Percentiles rank a stretch among this genome's conserved stretches.
phyloP scores from a whole-genome alignment of 2,888 invertebrate genomes.

The Myopa testacea region DNA sequence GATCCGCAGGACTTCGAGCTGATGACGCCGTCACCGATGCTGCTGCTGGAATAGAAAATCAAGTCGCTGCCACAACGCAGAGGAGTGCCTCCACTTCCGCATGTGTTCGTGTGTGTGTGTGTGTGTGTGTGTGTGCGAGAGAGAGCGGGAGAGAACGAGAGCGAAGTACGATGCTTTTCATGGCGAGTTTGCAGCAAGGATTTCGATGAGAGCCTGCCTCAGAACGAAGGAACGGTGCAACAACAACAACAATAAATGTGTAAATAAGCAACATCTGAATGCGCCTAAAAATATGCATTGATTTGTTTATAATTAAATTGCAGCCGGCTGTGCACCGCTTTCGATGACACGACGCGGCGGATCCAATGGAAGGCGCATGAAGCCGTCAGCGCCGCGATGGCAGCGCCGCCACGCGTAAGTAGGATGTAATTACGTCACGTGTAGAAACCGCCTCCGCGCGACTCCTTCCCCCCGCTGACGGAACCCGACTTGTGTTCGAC shows the following conservation, averaged over 20 bases:
- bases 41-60: constrained; percentile 1
- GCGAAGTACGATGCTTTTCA: background rate
- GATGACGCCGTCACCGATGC: background rate
- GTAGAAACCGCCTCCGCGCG: background rate
- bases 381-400: background rate
- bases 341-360: background rate
- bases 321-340: background rate
- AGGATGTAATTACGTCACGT: constrained; percentile 28
- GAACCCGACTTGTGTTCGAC: background rate
- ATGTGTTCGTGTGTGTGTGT: background rate
- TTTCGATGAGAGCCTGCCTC: background rate
- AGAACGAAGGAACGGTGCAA: background rate
- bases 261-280: background rate
- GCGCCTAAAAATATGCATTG: constrained; percentile 14
- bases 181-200: background rate
- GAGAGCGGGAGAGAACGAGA: background rate
- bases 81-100: background rate
- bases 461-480: background rate
- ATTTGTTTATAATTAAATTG: constrained; percentile 11
- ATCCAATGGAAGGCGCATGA: background rate
- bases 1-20: constrained; percentile 8
- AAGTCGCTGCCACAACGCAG: background rate
- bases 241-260: background rate
- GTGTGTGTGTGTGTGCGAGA: background rate
- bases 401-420: background rate